phyloP scores from a whole-genome alignment of 2,888 invertebrate species.

The Germaria angustata region DNA sequence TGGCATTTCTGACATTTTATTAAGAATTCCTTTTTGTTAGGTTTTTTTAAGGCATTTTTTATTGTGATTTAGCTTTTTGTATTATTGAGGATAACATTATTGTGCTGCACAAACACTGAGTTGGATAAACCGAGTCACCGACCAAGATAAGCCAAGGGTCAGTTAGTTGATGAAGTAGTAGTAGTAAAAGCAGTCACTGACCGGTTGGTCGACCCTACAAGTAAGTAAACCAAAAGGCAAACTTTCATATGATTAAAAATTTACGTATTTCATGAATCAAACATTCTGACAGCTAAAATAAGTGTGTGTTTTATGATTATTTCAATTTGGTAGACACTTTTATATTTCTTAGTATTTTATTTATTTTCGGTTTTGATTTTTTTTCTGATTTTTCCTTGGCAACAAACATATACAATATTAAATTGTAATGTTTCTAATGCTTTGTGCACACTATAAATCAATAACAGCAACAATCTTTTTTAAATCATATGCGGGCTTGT shows the following conservation, averaged over 20 bases:
- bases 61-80: neutral
- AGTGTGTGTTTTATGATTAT: neutral
- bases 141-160: constrained; percentile 29
- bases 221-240: neutral
- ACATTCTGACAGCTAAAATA: neutral
- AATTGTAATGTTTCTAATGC: constrained; percentile 7
- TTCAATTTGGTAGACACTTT: constrained; percentile 24
- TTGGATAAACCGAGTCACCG: neutral
- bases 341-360: neutral
- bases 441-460: constrained; percentile 20
- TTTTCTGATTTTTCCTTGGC: constrained; percentile 27
- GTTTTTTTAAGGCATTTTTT: constrained; percentile 14
- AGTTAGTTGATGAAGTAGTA: neutral
- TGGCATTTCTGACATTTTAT: constrained; percentile 62
- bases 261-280: neutral
- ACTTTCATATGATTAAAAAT: neutral
- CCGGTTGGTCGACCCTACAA: neutral
- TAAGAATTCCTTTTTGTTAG: constrained; percentile 49
- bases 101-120: neutral
- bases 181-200: constrained; percentile 35
- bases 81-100: constrained; percentile 41
- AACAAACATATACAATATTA: constrained; percentile 34
- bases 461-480: constrained; percentile 29
- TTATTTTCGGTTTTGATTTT: neutral
- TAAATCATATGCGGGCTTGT: constrained; percentile 31